These are phyloP conservation scores for Acronicta psi DNA, from an alignment of 2,888 invertebrate genomes.

Conservation along the genomic window DNA sequence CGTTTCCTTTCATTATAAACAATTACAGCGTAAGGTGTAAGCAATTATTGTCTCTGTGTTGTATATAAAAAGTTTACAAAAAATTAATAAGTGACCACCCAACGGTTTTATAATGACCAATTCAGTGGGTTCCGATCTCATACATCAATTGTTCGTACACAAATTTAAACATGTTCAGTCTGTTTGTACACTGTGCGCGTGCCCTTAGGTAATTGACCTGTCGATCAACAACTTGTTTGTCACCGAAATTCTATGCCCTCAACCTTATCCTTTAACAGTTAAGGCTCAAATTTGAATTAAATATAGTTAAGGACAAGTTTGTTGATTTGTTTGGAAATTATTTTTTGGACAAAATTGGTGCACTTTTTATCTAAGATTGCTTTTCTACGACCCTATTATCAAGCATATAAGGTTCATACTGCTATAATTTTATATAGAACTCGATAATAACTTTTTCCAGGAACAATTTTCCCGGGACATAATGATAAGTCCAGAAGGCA, in stretches of 20 bases:
- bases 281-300: slow-evolving; percentile 34
- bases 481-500: slow-evolving; percentile 64
- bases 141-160: slow-evolving; percentile 46
- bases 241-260: slow-evolving; percentile 11
- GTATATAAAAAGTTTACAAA: slow-evolving; percentile 36
- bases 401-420: slow-evolving; percentile 27
- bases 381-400: slow-evolving; percentile 19
- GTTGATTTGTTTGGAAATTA: slow-evolving; percentile 56
- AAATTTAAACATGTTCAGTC: slow-evolving; percentile 48
- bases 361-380: slow-evolving; percentile 40
- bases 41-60: slow-evolving; percentile 39
- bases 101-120: slow-evolving; percentile 64
- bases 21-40: slow-evolving; percentile 44
- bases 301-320: slow-evolving; percentile 10
- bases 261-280: slow-evolving; percentile 34
- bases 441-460: slow-evolving; percentile 45
- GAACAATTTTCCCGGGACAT: slow-evolving; percentile 54
- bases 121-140: slow-evolving; percentile 56
- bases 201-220: slow-evolving; percentile 66
- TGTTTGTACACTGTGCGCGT: slow-evolving; percentile 58
- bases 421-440: slow-evolving; percentile 10
- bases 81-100: slow-evolving; percentile 53
- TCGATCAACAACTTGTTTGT: slow-evolving; percentile 41
- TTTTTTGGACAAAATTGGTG: slow-evolving; percentile 52
- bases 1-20: slow-evolving; percentile 48